Evolutionary conservation across 2,888 invertebrate genomes (phyloP), one percentile per base, ranked within the genome.

Genomic region (Xylocampa areola): DNA sequence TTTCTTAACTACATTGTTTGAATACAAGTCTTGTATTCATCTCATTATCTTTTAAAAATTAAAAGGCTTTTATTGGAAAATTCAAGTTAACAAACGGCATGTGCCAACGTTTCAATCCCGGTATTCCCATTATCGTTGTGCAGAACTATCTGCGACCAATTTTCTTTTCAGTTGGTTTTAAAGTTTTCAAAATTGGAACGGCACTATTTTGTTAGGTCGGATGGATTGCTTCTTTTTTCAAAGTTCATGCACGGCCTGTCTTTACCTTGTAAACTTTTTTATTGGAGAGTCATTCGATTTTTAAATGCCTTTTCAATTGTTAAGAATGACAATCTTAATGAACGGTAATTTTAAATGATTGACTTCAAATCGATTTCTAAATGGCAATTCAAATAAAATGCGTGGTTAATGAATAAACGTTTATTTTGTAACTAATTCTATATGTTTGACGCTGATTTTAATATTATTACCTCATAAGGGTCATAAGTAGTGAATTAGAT

Each of bases 171-270:
- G 52, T 61, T 48, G 50, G 68, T 73, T 73, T 63, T 62, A 66
- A 72, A 66, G 60, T 61, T 76, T 79, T 73, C 51, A 51, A 77
- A 79, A 73, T 71, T 68, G 68, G 76, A 76, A 78, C 73, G 53
- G 50, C 57, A 44, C 58, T 63, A 52, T 58, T 49, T 57, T 66
- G 54, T 58, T 65, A 64, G 25, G 47, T 57, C 40, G 59, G 45
- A 44, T 51, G 43, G 47, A 25, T 40, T 69, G 29, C 35, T 61
- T 59, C 39, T 64, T 69, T 74, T 69, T 62, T 62, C 4, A 35
- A 66, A 60, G 55, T 54, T 67, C 39, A 43, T 52, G 65, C 65
- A 49, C 13, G 17, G 17, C 23, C 23, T 8, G 35, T 44, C 53
- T 66, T 54, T 44, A 50, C 54, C 57, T 66, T 68, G n/a, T 39